phyloP scores from a whole-genome alignment of 2,113 vertebrate species.

The Pelusios castaneus region DNA sequence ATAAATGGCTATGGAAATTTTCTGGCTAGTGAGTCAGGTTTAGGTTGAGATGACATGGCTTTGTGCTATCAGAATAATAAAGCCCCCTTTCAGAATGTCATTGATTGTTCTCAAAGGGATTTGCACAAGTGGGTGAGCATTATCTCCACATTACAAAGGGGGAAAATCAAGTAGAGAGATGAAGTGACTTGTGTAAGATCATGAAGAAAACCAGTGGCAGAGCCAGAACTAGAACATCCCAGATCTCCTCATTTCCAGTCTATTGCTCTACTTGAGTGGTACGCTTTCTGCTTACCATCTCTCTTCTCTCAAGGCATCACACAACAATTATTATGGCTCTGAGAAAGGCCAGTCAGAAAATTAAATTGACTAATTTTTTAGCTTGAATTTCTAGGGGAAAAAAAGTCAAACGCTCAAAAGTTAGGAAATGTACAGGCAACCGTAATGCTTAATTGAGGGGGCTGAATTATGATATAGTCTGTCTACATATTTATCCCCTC shows the following conservation, averaged over 20 bases:
- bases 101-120: not conserved
- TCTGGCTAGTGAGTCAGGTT: not conserved
- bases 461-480: not conserved
- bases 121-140: not conserved
- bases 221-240: fast-evolving
- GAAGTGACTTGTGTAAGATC: not conserved
- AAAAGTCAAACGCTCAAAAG: not conserved
- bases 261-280: too few species aligned
- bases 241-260: not conserved
- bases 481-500: not conserved
- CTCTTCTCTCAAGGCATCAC: not conserved
- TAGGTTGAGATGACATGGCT: too few species aligned
- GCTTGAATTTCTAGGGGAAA: not conserved
- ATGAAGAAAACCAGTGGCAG: not conserved
- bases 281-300: not conserved
- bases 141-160: not conserved
- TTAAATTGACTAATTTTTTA: not conserved
- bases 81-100: too few species aligned
- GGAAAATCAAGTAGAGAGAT: not conserved
- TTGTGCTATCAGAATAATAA: too few species aligned
- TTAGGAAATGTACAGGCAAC: not conserved
- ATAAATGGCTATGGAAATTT: fast-evolving
- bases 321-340: not conserved
- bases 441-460: not conserved
- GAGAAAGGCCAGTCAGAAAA: not conserved